A percentile compares a stretch with the other conserved stretches of the same genome.
Conservation (phyloP, 2,113 vertebrate species). For the Tyto alba region DNA sequence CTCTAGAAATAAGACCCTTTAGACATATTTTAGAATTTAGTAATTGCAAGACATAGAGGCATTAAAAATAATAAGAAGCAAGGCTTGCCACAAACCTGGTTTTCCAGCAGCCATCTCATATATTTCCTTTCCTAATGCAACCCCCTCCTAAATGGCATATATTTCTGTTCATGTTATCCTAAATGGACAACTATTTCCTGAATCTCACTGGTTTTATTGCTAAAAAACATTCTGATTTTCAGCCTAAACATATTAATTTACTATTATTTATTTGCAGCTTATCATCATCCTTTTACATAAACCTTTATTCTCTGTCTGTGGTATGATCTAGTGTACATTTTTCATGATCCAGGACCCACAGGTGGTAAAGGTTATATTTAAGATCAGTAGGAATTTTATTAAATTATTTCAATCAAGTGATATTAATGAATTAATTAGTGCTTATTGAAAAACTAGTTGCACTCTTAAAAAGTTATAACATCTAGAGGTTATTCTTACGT, state of each 20-base stretch:
- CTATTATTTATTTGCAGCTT: not conserved
- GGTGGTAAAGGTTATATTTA: not conserved
- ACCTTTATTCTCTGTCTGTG: not conserved
- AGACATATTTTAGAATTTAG: not conserved
- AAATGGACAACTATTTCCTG: not conserved
- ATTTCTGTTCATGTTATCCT: not conserved
- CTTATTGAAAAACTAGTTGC: not conserved
- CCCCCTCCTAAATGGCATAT: fast-evolving
- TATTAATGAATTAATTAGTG: not conserved
- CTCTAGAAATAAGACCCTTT: not conserved
- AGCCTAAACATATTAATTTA: not conserved
- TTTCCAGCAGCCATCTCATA: not conserved
- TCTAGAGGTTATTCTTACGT: fast-evolving
- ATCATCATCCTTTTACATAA: not conserved
- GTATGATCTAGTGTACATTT: not conserved
- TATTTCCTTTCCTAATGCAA: not conserved
- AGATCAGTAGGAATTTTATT: not conserved
- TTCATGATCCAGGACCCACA: fast-evolving
- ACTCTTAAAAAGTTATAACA: not conserved
- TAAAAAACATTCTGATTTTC: not conserved
- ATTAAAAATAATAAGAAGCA: not conserved
- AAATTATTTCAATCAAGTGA: not conserved
- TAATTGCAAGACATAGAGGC: not conserved
- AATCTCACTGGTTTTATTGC: not conserved
- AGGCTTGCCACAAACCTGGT: not conserved